A percentile compares a stretch with the other conserved stretches of the same genome.
phyloP scores from a whole-genome alignment of 2,113 vertebrate species.

The Marmota flaviventris region DNA sequence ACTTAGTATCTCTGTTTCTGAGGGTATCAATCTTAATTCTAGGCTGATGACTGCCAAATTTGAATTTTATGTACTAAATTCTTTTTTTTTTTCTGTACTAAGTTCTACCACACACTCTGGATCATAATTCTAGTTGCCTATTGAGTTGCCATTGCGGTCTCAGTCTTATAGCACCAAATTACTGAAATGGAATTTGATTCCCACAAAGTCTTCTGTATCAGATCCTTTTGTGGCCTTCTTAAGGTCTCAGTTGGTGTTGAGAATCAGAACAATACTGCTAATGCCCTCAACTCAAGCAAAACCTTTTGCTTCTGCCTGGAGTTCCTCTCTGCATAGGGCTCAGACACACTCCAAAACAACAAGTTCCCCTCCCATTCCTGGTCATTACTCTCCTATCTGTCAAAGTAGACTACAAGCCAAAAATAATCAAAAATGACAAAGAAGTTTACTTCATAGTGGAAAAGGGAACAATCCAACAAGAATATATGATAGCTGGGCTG shows the following conservation, averaged over 20 bases:
- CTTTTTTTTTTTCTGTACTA: not conserved
- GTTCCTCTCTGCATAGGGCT: not conserved
- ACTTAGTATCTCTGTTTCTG: not conserved
- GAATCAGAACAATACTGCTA: not conserved
- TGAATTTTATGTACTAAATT: not conserved
- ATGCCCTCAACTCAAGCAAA: not conserved
- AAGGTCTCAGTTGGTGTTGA: not conserved
- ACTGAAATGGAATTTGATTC: not conserved
- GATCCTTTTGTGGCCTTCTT: not conserved
- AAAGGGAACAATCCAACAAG: too few relatives aligned
- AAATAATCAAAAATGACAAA: too few relatives aligned
- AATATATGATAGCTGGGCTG: too few relatives aligned
- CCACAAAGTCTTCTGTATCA: not conserved
- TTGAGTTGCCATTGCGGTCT: not conserved
- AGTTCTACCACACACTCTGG: not conserved
- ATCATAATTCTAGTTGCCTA: not conserved
- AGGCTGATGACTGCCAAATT: not conserved
- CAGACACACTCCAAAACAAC: not conserved
- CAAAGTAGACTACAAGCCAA: too few relatives aligned
- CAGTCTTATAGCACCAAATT: conserved; percentile 22
- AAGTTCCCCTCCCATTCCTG: not conserved
- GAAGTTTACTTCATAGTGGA: too few relatives aligned
- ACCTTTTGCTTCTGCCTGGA: not conserved
- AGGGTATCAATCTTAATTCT: not conserved
- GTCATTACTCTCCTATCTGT: not conserved